phyloP scores from a whole-genome alignment of 2,888 invertebrate genomes.

The Aquatica leii region DNA sequence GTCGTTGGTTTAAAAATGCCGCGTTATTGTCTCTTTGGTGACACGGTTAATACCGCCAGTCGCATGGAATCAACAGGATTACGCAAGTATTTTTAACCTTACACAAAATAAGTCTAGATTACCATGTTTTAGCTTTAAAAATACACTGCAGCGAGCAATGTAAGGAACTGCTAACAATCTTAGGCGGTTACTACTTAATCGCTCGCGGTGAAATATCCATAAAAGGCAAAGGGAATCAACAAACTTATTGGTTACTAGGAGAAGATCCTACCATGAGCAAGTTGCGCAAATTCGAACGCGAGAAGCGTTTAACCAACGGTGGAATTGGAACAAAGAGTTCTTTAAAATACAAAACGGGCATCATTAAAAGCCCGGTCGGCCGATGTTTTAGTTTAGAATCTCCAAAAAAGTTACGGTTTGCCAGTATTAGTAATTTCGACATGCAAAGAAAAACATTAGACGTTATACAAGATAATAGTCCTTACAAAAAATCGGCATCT shows the following conservation, averaged over 20 bases:
- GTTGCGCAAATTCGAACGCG: conserved; percentile 64
- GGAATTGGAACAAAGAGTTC: conserved; percentile 68
- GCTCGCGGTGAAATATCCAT: conserved; percentile 81
- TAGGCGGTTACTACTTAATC: conserved; percentile 79
- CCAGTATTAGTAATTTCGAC: conserved; percentile 72
- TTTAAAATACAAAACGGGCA: conserved; percentile 72
- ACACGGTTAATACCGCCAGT: conserved; percentile 91
- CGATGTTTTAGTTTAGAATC: conserved; percentile 85
- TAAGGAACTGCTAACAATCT: conserved; percentile 70
- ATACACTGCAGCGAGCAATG: conserved; percentile 85
- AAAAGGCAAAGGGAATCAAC: conserved; percentile 85
- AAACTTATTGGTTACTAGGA: conserved; percentile 84
- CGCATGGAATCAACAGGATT: conserved; percentile 86
- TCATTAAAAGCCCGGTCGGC: conserved; percentile 64
- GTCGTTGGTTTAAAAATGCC: conserved; percentile 95
- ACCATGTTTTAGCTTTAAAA: conserved; percentile 69
- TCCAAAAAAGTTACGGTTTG: conserved; percentile 82
- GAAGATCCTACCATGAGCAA: conserved; percentile 72
- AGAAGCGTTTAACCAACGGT: conserved; percentile 40
- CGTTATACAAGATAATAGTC: conserved; percentile 68
- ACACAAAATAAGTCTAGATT: conserved; percentile 7
- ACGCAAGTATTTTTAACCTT: conserved; percentile 64
- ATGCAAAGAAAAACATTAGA: conserved; percentile 59
- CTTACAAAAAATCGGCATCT: conserved; percentile 63
- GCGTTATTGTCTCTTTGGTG: conserved; percentile 90